Conservation (phyloP, 2,888 invertebrate genomes). For the Tanypteryx hageni region DNA sequence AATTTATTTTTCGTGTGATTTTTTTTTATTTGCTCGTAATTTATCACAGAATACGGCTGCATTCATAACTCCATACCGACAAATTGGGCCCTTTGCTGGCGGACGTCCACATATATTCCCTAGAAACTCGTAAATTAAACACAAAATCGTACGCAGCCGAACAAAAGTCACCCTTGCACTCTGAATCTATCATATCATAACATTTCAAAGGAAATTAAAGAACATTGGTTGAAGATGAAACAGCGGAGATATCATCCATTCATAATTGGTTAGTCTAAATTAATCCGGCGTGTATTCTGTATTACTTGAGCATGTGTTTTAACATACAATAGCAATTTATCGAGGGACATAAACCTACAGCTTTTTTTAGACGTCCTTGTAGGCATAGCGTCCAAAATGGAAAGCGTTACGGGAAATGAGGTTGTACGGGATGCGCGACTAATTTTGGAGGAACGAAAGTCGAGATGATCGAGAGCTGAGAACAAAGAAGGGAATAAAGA, state of each 20-base stretch:
- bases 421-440: constrained; percentile 40
- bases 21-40: too few species aligned
- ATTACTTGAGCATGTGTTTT: not conserved
- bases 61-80: too few species aligned
- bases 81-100: too few species aligned
- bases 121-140: too few species aligned
- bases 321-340: constrained; percentile 20
- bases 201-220: not conserved
- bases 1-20: too few species aligned
- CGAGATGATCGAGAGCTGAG: constrained; percentile 7
- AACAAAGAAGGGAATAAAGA: not conserved
- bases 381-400: not conserved
- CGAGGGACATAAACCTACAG: not conserved
- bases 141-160: not conserved
- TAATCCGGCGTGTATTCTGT: not conserved
- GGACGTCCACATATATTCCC: too few species aligned
- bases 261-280: not conserved
- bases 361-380: not conserved
- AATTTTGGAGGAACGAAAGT: constrained; percentile 53
- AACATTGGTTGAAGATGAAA: not conserved
- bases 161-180: too few species aligned
- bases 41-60: too few species aligned
- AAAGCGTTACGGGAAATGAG: constrained; percentile 12
- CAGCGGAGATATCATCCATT: not conserved
- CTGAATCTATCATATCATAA: not conserved